Percentiles rank a stretch among this genome's conserved stretches.
phyloP scores from a whole-genome alignment of 1,140 invertebrate species.

The Meloidogyne floridensis region DNA sequence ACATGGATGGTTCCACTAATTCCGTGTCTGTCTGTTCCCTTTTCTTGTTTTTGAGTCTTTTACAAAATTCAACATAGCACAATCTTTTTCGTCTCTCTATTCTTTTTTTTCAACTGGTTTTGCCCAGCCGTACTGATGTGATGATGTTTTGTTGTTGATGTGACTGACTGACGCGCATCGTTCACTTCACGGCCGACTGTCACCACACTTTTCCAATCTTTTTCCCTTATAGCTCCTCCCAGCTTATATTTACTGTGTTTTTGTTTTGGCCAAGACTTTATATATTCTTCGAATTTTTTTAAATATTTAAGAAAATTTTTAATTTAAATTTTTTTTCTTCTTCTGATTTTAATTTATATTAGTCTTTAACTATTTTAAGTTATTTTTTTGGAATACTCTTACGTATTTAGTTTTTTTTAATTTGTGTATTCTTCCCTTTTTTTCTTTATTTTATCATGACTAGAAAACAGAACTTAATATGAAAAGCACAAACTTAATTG shows the following conservation, averaged over 20 bases:
- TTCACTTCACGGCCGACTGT: background rate
- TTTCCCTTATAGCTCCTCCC: background rate
- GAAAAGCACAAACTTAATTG: too few species aligned
- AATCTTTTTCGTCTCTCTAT: background rate
- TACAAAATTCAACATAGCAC: background rate
- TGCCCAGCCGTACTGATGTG: background rate
- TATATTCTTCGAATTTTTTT: background rate
- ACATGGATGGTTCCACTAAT: constrained; percentile 8
- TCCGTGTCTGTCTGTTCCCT: constrained; percentile 5
- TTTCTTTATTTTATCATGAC: too few species aligned
- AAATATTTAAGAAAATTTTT: background rate
- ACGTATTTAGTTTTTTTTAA: too few species aligned
- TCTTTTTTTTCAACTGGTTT: background rate
- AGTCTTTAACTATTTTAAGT: too few species aligned
- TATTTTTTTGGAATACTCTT: too few species aligned
- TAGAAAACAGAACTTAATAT: too few species aligned
- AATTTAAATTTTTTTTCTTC: too few species aligned
- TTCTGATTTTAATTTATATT: too few species aligned
- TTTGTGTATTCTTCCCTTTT: too few species aligned
- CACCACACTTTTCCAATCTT: background rate
- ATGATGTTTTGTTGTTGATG: background rate
- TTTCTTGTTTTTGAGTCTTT: background rate
- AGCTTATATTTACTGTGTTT: background rate
- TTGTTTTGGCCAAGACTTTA: background rate
- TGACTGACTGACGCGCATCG: background rate